phyloP scores from a whole-genome alignment of 2,113 vertebrate species.

The Phoenicopterus ruber region DNA sequence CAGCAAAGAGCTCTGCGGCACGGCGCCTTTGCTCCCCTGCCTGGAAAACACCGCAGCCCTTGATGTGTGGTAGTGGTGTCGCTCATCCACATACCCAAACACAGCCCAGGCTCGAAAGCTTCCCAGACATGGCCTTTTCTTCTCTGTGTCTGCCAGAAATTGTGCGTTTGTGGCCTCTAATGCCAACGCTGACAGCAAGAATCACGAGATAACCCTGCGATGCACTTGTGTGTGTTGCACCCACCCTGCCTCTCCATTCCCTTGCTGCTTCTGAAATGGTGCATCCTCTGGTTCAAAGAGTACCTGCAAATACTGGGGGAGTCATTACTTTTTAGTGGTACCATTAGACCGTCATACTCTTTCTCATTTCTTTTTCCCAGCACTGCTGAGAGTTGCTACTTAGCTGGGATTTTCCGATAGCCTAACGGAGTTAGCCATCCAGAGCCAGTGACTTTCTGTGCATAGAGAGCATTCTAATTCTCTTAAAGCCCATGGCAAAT shows the following conservation, averaged over 20 bases:
- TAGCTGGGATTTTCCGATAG: neutral
- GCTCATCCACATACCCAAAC: neutral
- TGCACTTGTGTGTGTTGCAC: neutral
- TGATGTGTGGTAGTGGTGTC: neutral
- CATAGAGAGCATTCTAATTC: neutral
- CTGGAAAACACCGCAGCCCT: neutral
- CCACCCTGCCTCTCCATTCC: neutral
- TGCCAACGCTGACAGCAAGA: neutral
- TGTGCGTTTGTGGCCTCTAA: neutral
- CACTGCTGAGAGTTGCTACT: slow-evolving; percentile 22
- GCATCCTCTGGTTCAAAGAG: neutral
- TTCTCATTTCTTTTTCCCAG: slow-evolving; percentile 38
- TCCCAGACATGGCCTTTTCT: neutral
- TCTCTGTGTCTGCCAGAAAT: neutral
- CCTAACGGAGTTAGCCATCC: neutral
- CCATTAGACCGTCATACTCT: neutral
- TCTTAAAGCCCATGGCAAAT: slow-evolving; percentile 14
- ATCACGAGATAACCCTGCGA: neutral
- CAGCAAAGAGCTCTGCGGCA: neutral
- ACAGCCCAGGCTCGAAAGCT: neutral
- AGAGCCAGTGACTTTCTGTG: neutral
- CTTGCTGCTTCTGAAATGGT: neutral
- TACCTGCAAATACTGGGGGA: neutral
- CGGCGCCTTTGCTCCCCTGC: neutral
- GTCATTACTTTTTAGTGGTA: neutral